Base-by-base conservation (phyloP, 37 sponge, comb jelly and placozoan species). In the Ephydatia muelleri region DNA sequence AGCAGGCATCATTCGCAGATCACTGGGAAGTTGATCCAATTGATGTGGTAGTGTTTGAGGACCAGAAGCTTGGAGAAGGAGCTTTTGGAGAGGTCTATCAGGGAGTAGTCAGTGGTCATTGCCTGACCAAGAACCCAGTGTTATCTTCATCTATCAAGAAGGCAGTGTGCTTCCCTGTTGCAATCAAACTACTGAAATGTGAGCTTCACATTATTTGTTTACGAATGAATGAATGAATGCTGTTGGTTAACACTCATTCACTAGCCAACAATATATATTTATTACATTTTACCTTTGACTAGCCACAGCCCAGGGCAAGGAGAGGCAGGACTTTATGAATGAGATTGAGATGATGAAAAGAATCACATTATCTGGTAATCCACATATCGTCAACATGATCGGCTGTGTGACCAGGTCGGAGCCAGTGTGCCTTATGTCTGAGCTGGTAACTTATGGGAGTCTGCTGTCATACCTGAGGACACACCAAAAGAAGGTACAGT, bases 31-130 rank as follows among this genome's bases (percentile, higher is more conserved):
- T 93, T 26, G 37, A 87, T 57, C 84, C 88, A 0, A 68, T 32
- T 11, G 78, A 88, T 30, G 71, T 94, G 16, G 66, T 86, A 4
- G 65, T 94, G 27, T 4, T 13, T 57, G 19, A 4, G 16, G 84
- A 88, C 27, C 48, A 84, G 5, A 49, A 38, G 2, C 80, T 94
- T 0, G 95, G 95, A 6, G 89, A 91, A 26, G 95, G 95, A 0
- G 86, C 82, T 1, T 94, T 91, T 86, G 95, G 95, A 23, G 92
- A 91, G 43, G 95, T 94, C 40, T 91, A 80, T 66, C 85, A 83
- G 79, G 95, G 88, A 16, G 38, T 70, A 11, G n/a, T 92, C 30
- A 79, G 33, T 16, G 86, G 90, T 8, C 82, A 79, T 21, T 57
- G 16, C 16, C 57, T 57, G 6, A 43, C 76, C 26, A 29, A 2